A percentile compares a stretch with the other conserved stretches of the same genome.
Evolutionary conservation across 2,797 vertebrate species (phyloP).

Genomic region (Sebastes hubbsi): DNA sequence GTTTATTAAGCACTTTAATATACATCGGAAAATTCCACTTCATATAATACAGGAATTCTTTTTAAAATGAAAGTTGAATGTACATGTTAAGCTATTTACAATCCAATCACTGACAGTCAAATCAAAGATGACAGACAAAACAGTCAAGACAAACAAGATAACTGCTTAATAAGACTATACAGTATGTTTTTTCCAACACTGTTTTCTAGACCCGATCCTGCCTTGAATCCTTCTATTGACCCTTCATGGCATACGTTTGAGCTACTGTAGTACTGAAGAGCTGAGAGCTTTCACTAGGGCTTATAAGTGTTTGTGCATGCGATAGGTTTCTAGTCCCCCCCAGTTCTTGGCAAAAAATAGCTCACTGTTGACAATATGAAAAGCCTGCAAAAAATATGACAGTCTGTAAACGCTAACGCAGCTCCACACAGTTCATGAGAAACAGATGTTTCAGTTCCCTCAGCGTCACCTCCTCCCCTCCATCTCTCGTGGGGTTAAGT

Average conservation of each 20-base stretch:
- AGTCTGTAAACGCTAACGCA: slow-evolving; percentile 72
- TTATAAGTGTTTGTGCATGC: slow-evolving; percentile 71
- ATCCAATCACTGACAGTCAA: slow-evolving; percentile 79
- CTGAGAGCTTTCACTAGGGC: slow-evolving; percentile 60
- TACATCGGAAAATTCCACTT: slow-evolving; percentile 93
- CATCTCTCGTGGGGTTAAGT: slow-evolving; percentile 32
- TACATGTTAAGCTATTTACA: slow-evolving; percentile 98
- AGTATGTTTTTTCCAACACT: slow-evolving; percentile 73
- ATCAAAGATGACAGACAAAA: slow-evolving; percentile 71
- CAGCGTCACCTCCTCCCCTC: slow-evolving; percentile 46
- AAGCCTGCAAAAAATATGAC: slow-evolving; percentile 78
- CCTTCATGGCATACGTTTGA: slow-evolving; percentile 57
- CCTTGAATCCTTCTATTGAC: slow-evolving; percentile 60
- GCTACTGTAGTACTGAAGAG: slow-evolving; percentile 58
- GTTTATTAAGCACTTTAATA: slow-evolving; percentile 99
- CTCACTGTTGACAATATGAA: slow-evolving; percentile 75
- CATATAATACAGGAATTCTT: slow-evolving; percentile 98
- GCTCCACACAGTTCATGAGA: slow-evolving; percentile 64
- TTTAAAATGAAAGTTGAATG: slow-evolving; percentile 96
- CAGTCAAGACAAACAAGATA: slow-evolving; percentile 82
- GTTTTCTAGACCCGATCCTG: slow-evolving; percentile 64
- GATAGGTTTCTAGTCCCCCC: slow-evolving; percentile 50
- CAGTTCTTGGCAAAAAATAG: slow-evolving; percentile 66
- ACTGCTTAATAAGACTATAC: slow-evolving; percentile 74
- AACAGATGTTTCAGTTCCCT: slow-evolving; percentile 78